Base-by-base conservation (phyloP, 2,797 vertebrate genomes). In the Galagoides demidoff region DNA sequence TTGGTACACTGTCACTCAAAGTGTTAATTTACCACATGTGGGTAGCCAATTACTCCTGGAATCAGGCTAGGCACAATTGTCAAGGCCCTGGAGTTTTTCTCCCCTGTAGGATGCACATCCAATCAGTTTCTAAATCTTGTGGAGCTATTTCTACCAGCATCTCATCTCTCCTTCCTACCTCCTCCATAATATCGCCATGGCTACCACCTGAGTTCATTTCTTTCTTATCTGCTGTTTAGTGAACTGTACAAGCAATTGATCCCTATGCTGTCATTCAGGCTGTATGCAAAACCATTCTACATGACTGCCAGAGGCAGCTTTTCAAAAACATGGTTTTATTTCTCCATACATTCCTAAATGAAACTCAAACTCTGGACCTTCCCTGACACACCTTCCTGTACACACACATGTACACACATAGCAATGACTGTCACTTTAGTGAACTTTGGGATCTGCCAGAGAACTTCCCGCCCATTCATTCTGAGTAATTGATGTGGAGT, bases 21-120 rank as follows among this genome's bases (percentile, higher is more conserved):
- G 95, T 96, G 91, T 96, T 97, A 95, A 97, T 95, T 97, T 97
- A 97, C 95, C 96, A 92, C 96, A 96, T 97, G 97, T 93, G 95
- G 96, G 89, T 91, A 97, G 96, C 92, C 93, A 97, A 95, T 96
- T 97, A 91, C 71, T 95, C 84, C 52, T 90, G 90, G 92, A 97
- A 94, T 95, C 92, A 95, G 95, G 90, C 49, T 74, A 95, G 92
- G 77, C 86, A 63, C 91, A 95, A 43, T 68, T 94, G 76, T 82
- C 19, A 96, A 77, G 79, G 34, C 39, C 89, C 59, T 89, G 84
- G 87, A 93, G 81, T 39, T 90, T 70, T 77, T 83, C 23, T 79
- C 13, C 43, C 78, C 17, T 39, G 22, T 45, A 90, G 45, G 49
- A 78, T 74, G 96, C 79, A 73, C 4, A 70, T 59, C 77, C 70